Evolutionary conservation across 2,797 vertebrate species (phyloP), one percentile per base, ranked within the genome.

Genomic region (Falco columbarius): DNA sequence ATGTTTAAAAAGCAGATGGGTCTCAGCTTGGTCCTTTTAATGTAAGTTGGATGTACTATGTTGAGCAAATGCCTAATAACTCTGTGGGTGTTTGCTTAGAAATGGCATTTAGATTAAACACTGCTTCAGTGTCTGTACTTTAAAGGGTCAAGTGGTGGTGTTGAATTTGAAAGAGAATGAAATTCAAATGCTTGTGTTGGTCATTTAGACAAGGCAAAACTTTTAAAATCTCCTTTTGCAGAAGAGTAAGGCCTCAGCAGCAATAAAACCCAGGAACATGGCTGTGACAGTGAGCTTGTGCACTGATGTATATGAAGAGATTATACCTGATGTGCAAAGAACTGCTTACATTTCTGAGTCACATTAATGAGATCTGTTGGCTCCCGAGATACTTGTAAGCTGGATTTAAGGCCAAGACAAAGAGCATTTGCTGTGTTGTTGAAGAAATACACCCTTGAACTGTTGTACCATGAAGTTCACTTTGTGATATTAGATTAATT

Each of bases 91-190:
- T 94, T 92, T 44, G 72, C 93, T 84, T 54, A 55, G 72, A 89
- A 93, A 73, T 96, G 90, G 71, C 86, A 89, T 96, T 93, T 94
- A 75, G 62, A 88, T 96, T 95, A 93, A 96, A 92, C 66, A 73
- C 26, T 16, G 54, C 61, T 81, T 65, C 42, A 62, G 72, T 67
- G 24, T 65, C 79, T 86, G 36, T 71, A 18, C 76, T 93, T 95
- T 36, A 86, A 90, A 94, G 85, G 89, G 82, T 95, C 90, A 91
- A 65, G 36, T 29, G 68, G 19, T 89, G 40, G 20, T 72, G 67
- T 3, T 81, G 67, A 82, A 61, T 81, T 74, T 54, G 51, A 79
- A 85, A 86, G 49, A 76, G 68, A 51, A 89, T 22, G 20, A 77
- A 95, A 89, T 72, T 62, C 14, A 49, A 66, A 80, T 63, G 36